phyloP scores from a whole-genome alignment of 2,797 vertebrate genomes.

The Scolopax bukidnonensis region DNA sequence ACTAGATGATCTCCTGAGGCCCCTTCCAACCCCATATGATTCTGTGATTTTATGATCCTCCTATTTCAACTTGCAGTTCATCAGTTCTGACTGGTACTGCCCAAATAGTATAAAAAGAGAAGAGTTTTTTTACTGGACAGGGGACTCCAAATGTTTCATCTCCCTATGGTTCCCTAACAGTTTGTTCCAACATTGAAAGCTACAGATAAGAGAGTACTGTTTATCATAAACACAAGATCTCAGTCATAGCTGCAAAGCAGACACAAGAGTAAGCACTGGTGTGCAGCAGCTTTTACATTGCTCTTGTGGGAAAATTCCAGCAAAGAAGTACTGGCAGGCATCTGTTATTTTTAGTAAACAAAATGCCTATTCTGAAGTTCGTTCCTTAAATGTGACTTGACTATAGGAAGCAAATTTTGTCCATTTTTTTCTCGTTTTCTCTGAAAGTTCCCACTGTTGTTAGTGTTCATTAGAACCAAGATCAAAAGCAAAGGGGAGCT shows the following conservation, averaged over 20 bases:
- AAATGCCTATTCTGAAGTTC: neutral
- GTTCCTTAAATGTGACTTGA: neutral
- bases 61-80: neutral
- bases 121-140: neutral
- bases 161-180: neutral
- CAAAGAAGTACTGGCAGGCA: neutral
- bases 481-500: neutral
- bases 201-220: neutral
- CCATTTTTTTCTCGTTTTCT: neutral
- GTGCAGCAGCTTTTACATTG: neutral
- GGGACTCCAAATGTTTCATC: neutral
- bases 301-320: slow-evolving; percentile 36
- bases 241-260: neutral
- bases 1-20: too few species aligned
- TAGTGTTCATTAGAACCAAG: neutral
- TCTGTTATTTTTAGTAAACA: slow-evolving; percentile 40
- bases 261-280: neutral
- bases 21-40: too few species aligned
- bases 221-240: neutral
- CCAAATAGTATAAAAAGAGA: neutral
- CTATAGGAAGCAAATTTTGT: neutral
- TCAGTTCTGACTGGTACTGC: neutral
- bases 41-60: neutral
- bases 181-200: neutral
- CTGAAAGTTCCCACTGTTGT: neutral